Conservation (phyloP, 1,140 invertebrate genomes). For the Drosophila novamexicana region DNA sequence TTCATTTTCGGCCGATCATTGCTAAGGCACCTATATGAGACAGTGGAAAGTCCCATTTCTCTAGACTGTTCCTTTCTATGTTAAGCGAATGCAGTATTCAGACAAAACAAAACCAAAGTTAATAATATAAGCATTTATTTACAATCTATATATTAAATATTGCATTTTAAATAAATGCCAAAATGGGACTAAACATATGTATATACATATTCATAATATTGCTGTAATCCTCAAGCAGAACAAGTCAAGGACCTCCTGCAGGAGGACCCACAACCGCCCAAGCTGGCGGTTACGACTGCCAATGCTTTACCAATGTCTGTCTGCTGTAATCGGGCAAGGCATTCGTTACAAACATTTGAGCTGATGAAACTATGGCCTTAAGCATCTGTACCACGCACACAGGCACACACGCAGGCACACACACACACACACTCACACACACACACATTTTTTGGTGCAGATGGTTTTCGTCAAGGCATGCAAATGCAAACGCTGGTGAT, state of each 20-base stretch:
- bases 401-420: not conserved
- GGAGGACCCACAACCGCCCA: constrained; percentile 3
- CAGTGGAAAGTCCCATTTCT: no score
- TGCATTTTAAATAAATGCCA: no score
- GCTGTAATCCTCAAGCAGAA: constrained; percentile 4
- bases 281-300: constrained; percentile 42
- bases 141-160: no score
- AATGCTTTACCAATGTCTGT: constrained; percentile 42
- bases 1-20: no score
- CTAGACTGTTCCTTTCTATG: no score
- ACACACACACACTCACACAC: constrained; percentile 2
- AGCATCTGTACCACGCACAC: constrained; percentile 28
- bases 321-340: constrained; percentile 60
- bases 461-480: constrained; percentile 60
- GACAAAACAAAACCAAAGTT: no score
- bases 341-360: constrained; percentile 56
- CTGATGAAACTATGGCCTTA: constrained; percentile 66
- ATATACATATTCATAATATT: no score
- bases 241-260: constrained; percentile 57
- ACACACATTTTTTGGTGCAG: constrained; percentile 43
- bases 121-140: no score
- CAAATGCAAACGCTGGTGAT: constrained; percentile 54
- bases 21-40: no score
- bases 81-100: no score
- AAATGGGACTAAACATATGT: no score